A percentile compares a stretch with the other conserved stretches of the same genome.
Evolutionary conservation across 2,113 vertebrate genomes (phyloP).

Genomic region (Proterorhinus semilunaris): DNA sequence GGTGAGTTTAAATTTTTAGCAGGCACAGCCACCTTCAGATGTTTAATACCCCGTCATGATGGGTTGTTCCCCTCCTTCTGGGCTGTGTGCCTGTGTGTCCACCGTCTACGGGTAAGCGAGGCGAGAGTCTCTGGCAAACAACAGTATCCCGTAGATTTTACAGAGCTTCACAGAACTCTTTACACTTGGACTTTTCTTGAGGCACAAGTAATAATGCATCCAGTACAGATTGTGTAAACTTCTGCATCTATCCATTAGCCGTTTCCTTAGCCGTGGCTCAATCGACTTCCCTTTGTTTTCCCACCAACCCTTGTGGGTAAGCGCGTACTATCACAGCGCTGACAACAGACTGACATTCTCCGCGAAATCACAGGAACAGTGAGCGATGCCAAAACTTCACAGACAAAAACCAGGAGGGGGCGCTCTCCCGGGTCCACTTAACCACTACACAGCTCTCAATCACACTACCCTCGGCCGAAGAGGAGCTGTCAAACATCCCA

Average conservation of each 20-base stretch:
- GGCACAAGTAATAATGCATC: neutral
- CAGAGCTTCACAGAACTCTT: no score
- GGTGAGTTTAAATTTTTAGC: no score
- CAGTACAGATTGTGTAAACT: neutral
- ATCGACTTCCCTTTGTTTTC: constrained; percentile 24
- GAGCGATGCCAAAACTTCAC: constrained; percentile 34
- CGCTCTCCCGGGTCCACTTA: constrained; percentile 55
- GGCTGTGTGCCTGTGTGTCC: no score
- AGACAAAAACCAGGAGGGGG: constrained; percentile 46
- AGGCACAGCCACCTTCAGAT: no score
- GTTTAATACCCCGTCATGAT: no score
- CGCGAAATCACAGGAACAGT: constrained; percentile 26
- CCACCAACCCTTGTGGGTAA: constrained; percentile 5
- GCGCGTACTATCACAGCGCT: neutral
- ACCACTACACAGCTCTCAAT: constrained; percentile 46
- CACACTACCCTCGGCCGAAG: constrained; percentile 52
- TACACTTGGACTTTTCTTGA: neutral
- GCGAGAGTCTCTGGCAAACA: no score
- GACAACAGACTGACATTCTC: constrained; percentile 24
- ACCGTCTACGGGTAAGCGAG: no score
- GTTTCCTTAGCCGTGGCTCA: constrained; percentile 2
- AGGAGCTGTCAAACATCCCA: constrained; percentile 62
- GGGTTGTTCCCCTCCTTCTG: no score
- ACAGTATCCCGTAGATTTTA: no score
- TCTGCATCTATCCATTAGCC: constrained; percentile 6